Evolutionary conservation across 1,140 invertebrate genomes (phyloP).

Genomic region (Teleogryllus occipitalis): DNA sequence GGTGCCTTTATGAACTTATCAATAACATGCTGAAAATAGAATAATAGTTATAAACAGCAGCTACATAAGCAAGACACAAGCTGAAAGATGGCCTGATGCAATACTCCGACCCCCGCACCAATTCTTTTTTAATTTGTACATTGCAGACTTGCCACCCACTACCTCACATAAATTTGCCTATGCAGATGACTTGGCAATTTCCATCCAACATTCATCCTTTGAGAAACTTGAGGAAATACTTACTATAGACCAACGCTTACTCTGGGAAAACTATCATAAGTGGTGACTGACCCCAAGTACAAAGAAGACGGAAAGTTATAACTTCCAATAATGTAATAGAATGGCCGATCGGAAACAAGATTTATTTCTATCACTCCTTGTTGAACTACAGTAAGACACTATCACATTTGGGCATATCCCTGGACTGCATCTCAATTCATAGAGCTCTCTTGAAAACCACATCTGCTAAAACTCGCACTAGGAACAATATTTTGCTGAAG

Average conservation of each 20-base stretch:
- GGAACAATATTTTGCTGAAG: no score
- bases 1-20: slow-evolving; percentile 9
- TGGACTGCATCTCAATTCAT: neutral
- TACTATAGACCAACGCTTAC: neutral
- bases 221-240: neutral
- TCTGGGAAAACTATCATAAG: neutral
- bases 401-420: neutral
- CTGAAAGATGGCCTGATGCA: no score
- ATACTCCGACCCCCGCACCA: no score
- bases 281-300: neutral
- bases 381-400: neutral
- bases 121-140: no score
- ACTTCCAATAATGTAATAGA: neutral
- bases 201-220: neutral
- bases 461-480: no score
- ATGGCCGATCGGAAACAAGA: neutral
- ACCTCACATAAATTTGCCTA: neutral
- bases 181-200: neutral
- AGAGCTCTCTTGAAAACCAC: neutral
- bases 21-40: no score
- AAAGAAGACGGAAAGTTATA: neutral
- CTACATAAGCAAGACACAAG: no score
- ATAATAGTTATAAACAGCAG: no score
- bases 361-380: neutral
- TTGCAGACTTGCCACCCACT: neutral